phyloP scores from a whole-genome alignment of 2,113 vertebrate genomes.

The Hemibagrus wyckioides region DNA sequence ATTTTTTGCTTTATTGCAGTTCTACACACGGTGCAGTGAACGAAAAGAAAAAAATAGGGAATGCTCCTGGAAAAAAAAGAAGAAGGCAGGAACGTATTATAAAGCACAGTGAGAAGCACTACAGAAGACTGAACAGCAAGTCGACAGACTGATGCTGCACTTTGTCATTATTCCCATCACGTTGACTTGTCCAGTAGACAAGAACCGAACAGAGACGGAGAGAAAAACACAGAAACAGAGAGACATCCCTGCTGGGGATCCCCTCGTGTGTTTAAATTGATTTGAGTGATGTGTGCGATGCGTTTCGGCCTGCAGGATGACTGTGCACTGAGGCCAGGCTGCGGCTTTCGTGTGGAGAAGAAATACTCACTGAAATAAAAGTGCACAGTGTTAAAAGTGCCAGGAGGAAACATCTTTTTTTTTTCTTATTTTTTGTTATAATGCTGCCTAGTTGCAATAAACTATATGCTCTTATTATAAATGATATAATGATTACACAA shows the following conservation, averaged over 20 bases:
- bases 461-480: background rate
- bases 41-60: background rate
- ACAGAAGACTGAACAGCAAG: background rate
- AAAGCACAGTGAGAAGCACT: background rate
- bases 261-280: constrained; percentile 55
- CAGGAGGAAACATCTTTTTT: background rate
- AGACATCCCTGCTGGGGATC: constrained; percentile 30
- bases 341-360: constrained; percentile 36
- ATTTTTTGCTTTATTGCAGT: background rate
- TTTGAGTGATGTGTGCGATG: constrained; percentile 50
- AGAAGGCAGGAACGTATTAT: background rate
- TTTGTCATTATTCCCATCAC: background rate
- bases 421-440: too few species aligned
- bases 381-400: background rate
- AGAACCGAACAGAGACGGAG: background rate
- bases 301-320: constrained; percentile 18
- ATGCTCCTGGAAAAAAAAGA: background rate
- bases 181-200: constrained; percentile 21
- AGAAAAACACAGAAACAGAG: background rate
- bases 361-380: constrained; percentile 7
- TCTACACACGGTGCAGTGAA: background rate
- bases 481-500: background rate
- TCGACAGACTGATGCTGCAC: background rate
- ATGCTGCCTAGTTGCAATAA: background rate
- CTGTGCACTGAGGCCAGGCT: background rate